Evolutionary conservation across 2,113 vertebrate species (phyloP), one percentile per base, ranked within the genome.

Genomic region (Clarias gariepinus): DNA sequence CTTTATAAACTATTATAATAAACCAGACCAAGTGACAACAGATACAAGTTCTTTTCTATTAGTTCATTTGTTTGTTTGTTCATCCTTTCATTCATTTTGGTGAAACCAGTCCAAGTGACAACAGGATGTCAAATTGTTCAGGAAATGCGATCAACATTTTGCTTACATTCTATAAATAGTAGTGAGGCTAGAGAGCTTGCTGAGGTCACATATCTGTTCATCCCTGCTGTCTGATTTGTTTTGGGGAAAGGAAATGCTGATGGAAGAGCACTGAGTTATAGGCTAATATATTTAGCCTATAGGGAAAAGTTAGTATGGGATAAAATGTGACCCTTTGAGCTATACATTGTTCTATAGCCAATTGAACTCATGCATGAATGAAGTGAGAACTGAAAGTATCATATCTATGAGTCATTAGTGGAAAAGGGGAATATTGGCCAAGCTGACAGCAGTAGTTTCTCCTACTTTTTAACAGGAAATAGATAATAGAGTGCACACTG

Each of bases 251-350:
- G 19, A 76, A 76, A 57, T 82, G 63, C 61, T 53, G 47, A 77
- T 84, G 77, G 58, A 85, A 87, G 81, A 85, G 77, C 58, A 81
- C 60, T 58, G 77, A 88, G 84, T 89, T 85, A 89, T 68, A 86
- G 90, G 89, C 82, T 89, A 87, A 90, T 89, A 64, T 86, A 83
- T 90, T 89, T 69, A 88, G 88, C 84, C 90, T 73, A 73, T 82
- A 64, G 88, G 85, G 84, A 36, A 84, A 84, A 87, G 23, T 78
- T 86, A 89, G 88, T 83, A 81, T 86, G 87, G 87, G 89, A 74
- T 81, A 85, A 64, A 84, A 81, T 76, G 36, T n/a, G 60, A 88
- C 89, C 84, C 86, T 89, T 76, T 86, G 80, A 63, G 82, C 76
- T n/a, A 77, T 83, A 64, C 77, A 58, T 87, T 88, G 36, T 66